Evolutionary conservation across 2,113 vertebrate species (phyloP).

Genomic region (Sturnira hondurensis): DNA sequence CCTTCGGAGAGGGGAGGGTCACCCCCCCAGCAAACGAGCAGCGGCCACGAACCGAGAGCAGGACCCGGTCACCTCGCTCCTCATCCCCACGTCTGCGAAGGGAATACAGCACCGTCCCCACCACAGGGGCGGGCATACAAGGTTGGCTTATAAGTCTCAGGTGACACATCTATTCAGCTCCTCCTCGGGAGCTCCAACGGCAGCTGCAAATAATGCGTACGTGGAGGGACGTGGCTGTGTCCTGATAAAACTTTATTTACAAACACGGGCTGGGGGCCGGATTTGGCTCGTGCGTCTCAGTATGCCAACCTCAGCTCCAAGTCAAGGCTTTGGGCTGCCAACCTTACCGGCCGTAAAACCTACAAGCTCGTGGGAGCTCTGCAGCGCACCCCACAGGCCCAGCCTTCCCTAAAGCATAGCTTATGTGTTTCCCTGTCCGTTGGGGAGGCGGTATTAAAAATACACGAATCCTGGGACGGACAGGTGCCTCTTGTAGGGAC

Average conservation of each 20-base stretch:
- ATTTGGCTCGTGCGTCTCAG: no score
- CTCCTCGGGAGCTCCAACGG: not conserved
- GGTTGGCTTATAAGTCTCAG: no score
- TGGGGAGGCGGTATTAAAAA: not conserved
- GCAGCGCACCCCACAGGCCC: not conserved
- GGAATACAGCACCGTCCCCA: fast-evolving
- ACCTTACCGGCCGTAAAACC: not conserved
- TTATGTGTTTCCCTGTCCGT: not conserved
- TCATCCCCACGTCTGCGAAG: not conserved
- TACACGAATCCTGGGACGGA: fast-evolving
- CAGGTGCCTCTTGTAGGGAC: not conserved
- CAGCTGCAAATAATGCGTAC: not conserved
- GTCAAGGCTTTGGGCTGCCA: not conserved
- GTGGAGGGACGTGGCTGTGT: fast-evolving
- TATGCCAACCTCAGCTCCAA: not conserved
- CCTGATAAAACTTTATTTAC: slow-evolving; percentile 33
- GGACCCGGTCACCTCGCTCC: not conserved
- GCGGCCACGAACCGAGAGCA: fast-evolving
- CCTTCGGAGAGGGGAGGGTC: not conserved
- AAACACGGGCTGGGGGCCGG: not conserved
- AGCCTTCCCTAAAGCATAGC: not conserved
- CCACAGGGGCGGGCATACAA: fast-evolving
- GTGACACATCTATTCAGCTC: not conserved
- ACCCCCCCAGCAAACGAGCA: not conserved
- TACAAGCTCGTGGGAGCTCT: no score